phyloP scores from a whole-genome alignment of 2,113 vertebrate species.

The Circaetus cinerascens region DNA sequence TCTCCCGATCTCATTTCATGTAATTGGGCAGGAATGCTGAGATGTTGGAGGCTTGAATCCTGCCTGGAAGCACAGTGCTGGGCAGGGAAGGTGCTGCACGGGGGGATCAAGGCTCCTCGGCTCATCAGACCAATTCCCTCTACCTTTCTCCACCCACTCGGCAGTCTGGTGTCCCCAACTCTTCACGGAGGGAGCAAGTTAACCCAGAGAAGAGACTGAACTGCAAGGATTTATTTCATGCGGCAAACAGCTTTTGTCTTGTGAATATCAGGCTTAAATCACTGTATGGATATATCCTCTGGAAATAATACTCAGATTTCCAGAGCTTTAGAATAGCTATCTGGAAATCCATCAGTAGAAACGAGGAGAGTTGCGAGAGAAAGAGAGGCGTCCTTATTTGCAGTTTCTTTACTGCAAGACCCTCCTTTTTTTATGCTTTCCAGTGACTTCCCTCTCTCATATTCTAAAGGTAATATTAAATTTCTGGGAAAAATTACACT shows the following conservation, averaged over 20 bases:
- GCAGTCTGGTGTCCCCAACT: background rate
- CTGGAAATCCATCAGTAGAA: background rate
- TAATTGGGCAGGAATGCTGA: slow-evolving; percentile 15
- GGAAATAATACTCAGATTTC: background rate
- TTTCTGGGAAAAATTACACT: background rate
- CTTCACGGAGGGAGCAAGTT: background rate
- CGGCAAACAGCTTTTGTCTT: background rate
- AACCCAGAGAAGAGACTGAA: background rate
- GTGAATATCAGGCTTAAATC: background rate
- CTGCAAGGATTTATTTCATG: background rate
- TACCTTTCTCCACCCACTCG: background rate
- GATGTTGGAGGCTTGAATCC: background rate
- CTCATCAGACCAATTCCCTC: background rate
- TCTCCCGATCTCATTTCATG: background rate
- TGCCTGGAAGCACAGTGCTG: background rate
- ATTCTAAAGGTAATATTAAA: background rate
- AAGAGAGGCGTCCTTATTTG: background rate
- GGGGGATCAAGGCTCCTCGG: background rate
- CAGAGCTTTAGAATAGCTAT: background rate
- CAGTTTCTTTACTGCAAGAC: background rate
- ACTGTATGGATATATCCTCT: background rate
- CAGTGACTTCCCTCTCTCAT: background rate
- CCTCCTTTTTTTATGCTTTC: background rate
- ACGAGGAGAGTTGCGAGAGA: background rate
- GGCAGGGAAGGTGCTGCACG: background rate